A percentile compares a stretch with the other conserved stretches of the same genome.
phyloP scores from a whole-genome alignment of 2,797 vertebrate genomes.

The Lepus oiostolus region DNA sequence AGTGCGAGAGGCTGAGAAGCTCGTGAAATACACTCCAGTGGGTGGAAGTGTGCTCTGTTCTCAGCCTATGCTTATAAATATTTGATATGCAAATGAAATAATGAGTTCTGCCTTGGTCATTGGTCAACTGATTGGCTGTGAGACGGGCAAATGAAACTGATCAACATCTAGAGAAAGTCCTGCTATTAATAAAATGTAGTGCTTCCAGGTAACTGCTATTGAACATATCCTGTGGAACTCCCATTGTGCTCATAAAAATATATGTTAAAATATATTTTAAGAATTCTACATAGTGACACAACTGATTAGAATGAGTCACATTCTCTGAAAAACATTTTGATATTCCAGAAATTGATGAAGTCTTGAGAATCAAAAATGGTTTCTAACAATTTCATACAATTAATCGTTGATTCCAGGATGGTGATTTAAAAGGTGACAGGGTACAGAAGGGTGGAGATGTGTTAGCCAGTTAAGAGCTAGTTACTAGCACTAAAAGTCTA shows the following conservation, averaged over 20 bases:
- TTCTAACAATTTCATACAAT: background rate
- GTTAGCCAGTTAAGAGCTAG: background rate
- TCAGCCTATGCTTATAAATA: background rate
- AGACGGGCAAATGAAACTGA: slow-evolving; percentile 20
- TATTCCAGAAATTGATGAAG: background rate
- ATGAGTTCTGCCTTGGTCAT: background rate
- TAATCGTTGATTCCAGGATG: background rate
- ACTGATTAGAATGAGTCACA: slow-evolving; percentile 32
- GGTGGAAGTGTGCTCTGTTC: background rate
- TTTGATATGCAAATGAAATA: slow-evolving; percentile 62
- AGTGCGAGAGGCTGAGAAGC: slow-evolving; percentile 7
- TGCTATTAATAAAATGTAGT: slow-evolving; percentile 54
- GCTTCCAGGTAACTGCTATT: slow-evolving; percentile 40
- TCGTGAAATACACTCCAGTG: slow-evolving; percentile 3
- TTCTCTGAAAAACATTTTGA: slow-evolving; percentile 42
- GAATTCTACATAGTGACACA: background rate
- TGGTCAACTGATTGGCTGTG: slow-evolving; percentile 54
- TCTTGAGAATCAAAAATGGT: slow-evolving; percentile 10
- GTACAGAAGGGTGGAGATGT: background rate
- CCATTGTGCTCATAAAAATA: background rate
- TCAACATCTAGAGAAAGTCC: slow-evolving; percentile 18
- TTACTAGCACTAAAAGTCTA: background rate
- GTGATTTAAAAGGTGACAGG: background rate
- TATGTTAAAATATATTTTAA: slow-evolving; percentile 18
- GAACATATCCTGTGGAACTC: background rate